Conservation (phyloP, 1,140 invertebrate species). For the Solenopsis fugax region DNA sequence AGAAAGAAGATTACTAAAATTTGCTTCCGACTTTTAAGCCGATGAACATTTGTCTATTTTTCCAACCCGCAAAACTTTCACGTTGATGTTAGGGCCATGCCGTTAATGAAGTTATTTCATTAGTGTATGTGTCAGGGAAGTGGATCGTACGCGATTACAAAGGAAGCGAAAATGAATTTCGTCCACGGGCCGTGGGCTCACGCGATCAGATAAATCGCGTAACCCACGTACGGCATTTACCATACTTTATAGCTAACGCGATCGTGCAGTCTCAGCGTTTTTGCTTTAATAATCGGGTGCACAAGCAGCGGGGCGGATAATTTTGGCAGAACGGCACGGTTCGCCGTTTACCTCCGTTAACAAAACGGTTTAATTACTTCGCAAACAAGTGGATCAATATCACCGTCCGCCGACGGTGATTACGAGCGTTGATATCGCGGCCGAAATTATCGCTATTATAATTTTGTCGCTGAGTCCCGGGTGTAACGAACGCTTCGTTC, state of each 20-base stretch:
- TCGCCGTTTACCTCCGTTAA: constrained; percentile 59
- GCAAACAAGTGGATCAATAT: constrained; percentile 57
- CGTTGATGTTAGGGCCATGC: background rate
- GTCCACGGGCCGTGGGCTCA: constrained; percentile 47
- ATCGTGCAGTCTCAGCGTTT: constrained; percentile 25
- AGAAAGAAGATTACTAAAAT: background rate
- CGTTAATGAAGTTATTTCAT: constrained; percentile 34
- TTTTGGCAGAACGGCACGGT: constrained; percentile 61
- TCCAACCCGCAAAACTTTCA: background rate
- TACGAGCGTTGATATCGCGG: constrained; percentile 36
- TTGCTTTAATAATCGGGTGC: constrained; percentile 64
- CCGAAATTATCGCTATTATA: constrained; percentile 20
- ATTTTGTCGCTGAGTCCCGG: background rate
- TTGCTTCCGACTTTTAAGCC: background rate
- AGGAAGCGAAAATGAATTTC: constrained; percentile 50
- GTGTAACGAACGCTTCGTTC: background rate
- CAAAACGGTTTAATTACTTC: constrained; percentile 63
- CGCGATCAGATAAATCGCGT: constrained; percentile 68
- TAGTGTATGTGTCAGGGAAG: background rate
- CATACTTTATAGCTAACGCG: constrained; percentile 43
- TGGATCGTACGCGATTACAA: background rate
- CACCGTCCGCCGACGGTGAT: constrained; percentile 36
- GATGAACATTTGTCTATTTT: background rate
- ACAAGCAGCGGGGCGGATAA: constrained; percentile 52
- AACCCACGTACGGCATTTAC: constrained; percentile 45